Conservation (phyloP, 1,140 invertebrate genomes). For the Drosophila elegans region DNA sequence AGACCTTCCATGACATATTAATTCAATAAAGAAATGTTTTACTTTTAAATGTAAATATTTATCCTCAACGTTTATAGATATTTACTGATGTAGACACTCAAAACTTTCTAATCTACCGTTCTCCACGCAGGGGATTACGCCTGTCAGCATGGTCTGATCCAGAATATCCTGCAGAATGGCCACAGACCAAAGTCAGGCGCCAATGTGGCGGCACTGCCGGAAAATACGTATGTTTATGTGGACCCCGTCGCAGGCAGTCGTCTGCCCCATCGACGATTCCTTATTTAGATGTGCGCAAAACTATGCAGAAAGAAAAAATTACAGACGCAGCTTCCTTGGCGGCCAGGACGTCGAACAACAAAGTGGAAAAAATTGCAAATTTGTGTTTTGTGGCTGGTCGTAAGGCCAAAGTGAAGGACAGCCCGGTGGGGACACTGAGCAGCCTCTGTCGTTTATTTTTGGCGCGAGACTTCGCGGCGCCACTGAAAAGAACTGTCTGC, state of each 20-base stretch:
- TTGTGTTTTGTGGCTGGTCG: slow-evolving; percentile 69
- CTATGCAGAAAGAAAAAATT: slow-evolving; percentile 57
- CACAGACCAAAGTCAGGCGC: slow-evolving; percentile 52
- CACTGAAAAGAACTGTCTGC: slow-evolving; percentile 40
- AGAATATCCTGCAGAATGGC: slow-evolving; percentile 52
- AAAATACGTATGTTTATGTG: slow-evolving; percentile 31
- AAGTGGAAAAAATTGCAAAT: slow-evolving; percentile 81
- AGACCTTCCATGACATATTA: too few relatives aligned
- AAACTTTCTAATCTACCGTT: neutral
- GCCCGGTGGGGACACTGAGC: slow-evolving; percentile 18
- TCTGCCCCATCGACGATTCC: slow-evolving; percentile 53
- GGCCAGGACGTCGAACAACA: slow-evolving; percentile 52
- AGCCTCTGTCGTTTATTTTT: slow-evolving; percentile 69
- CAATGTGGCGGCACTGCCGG: slow-evolving; percentile 51
- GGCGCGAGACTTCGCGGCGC: slow-evolving; percentile 70
- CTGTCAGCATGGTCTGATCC: slow-evolving; percentile 11
- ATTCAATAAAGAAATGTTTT: neutral
- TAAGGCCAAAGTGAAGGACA: slow-evolving; percentile 19
- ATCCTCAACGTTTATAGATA: neutral
- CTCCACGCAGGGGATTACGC: slow-evolving; percentile 31
- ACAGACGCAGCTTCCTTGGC: slow-evolving; percentile 72
- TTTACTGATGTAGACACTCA: neutral
- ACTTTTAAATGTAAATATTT: neutral
- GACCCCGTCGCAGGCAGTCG: slow-evolving; percentile 18
- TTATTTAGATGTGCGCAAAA: slow-evolving; percentile 73